phyloP scores from a whole-genome alignment of 1,140 invertebrate genomes.

The Cyrtorhinus lividipennis region DNA sequence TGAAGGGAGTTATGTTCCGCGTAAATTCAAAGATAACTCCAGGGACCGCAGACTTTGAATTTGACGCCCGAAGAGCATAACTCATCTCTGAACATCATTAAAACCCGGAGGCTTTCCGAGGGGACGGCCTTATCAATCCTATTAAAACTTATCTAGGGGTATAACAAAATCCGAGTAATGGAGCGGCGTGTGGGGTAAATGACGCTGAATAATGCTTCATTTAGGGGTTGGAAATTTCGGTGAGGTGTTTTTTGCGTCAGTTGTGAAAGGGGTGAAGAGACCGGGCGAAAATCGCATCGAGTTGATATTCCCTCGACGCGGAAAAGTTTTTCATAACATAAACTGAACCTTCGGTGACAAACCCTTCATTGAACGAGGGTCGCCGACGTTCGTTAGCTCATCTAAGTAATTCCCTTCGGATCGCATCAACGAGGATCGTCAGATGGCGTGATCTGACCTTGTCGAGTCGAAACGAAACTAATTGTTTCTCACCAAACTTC shows the following conservation, averaged over 20 bases:
- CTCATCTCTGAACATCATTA: conserved; percentile 3
- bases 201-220: conserved; percentile 8
- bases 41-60: background rate
- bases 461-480: no score
- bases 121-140: conserved; percentile 2
- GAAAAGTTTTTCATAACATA: conserved; percentile 1
- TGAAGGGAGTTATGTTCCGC: background rate
- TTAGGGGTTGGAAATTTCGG: background rate
- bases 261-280: background rate
- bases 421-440: no score
- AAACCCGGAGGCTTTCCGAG: background rate
- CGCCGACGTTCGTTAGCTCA: no score
- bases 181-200: conserved; percentile 6
- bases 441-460: no score
- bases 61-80: background rate
- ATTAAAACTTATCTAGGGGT: conserved; percentile 2
- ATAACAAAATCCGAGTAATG: conserved; percentile 10
- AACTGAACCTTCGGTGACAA: background rate
- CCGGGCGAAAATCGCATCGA: background rate
- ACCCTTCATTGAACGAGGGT: no score
- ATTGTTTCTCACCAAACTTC: no score
- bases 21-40: background rate
- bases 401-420: no score
- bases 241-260: background rate
- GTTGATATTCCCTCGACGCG: background rate